Conservation (phyloP, 1,140 invertebrate species). For the Gyrodactylus salaris region DNA sequence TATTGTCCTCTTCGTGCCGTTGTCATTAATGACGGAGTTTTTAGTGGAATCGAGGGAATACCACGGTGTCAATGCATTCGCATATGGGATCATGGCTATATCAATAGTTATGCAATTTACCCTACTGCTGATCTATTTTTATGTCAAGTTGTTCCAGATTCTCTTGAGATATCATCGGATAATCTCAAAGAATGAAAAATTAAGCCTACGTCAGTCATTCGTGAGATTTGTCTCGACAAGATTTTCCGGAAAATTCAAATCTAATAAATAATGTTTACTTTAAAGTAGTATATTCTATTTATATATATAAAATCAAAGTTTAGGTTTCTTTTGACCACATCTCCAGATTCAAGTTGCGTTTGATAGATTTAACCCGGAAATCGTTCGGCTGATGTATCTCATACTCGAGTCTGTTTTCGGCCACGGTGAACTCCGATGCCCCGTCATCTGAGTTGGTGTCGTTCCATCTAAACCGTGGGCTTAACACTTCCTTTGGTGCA, state of each 20-base stretch:
- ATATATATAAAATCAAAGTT: too few species aligned
- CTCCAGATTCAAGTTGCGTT: background rate
- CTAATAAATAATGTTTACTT: too few species aligned
- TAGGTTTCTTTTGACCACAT: too few species aligned
- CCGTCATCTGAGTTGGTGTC: background rate
- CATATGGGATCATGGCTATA: background rate
- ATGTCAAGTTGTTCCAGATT: background rate
- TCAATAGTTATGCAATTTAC: background rate
- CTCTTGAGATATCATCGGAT: background rate
- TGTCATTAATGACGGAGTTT: background rate
- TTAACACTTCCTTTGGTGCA: too few species aligned
- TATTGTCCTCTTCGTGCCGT: background rate
- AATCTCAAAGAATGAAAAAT: too few species aligned
- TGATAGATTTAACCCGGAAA: background rate
- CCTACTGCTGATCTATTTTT: background rate
- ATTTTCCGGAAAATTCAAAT: too few species aligned
- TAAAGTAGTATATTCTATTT: too few species aligned
- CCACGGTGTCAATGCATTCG: background rate
- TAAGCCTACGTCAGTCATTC: too few species aligned
- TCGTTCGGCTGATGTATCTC: background rate
- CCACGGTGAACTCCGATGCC: background rate
- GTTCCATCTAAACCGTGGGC: background rate
- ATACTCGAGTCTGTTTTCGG: background rate
- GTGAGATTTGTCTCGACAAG: too few species aligned
- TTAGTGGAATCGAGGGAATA: background rate